A percentile compares a stretch with the other conserved stretches of the same genome.
phyloP scores from a whole-genome alignment of 1,140 invertebrate species.

The Drosophila pseudoobscura region DNA sequence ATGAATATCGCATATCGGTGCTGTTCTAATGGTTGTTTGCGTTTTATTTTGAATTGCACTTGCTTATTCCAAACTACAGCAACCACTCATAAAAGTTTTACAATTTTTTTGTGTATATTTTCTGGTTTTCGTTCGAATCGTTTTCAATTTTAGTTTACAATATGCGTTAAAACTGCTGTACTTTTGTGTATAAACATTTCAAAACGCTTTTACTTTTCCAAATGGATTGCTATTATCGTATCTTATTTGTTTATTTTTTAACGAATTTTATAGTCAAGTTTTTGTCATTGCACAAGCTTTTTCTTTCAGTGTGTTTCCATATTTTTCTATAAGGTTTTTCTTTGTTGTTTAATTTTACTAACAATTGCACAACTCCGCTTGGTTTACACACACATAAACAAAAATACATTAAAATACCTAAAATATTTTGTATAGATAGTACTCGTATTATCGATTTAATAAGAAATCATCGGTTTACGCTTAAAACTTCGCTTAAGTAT shows the following conservation, averaged over 20 bases:
- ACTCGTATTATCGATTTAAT: conserved; percentile 35
- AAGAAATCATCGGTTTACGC: conserved; percentile 51
- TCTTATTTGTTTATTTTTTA: conserved; percentile 40
- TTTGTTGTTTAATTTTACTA: conserved; percentile 67
- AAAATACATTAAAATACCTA: conserved; percentile 53
- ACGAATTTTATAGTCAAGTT: conserved; percentile 44
- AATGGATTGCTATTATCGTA: conserved; percentile 3
- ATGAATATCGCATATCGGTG: conserved; percentile 22
- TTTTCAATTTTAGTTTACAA: conserved; percentile 48
- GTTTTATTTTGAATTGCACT: conserved; percentile 78
- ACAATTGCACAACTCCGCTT: conserved; percentile 73
- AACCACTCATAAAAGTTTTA: conserved; percentile 61
- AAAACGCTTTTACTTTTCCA: conserved; percentile 40
- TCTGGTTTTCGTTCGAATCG: conserved; percentile 39
- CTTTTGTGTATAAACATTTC: conserved; percentile 43
- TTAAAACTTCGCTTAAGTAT: conserved; percentile 59
- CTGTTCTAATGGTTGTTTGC: conserved; percentile 64
- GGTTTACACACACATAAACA: conserved; percentile 53
- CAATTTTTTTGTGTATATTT: conserved; percentile 64
- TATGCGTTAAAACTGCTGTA: conserved; percentile 63
- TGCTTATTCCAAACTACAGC: conserved; percentile 70
- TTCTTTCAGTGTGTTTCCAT: conserved; percentile 26
- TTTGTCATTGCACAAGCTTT: conserved; percentile 54
- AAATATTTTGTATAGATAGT: conserved; percentile 42
- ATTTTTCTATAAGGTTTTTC: conserved; percentile 55